Conservation (phyloP, 2,797 vertebrate genomes). For the Cyprinella venusta region DNA sequence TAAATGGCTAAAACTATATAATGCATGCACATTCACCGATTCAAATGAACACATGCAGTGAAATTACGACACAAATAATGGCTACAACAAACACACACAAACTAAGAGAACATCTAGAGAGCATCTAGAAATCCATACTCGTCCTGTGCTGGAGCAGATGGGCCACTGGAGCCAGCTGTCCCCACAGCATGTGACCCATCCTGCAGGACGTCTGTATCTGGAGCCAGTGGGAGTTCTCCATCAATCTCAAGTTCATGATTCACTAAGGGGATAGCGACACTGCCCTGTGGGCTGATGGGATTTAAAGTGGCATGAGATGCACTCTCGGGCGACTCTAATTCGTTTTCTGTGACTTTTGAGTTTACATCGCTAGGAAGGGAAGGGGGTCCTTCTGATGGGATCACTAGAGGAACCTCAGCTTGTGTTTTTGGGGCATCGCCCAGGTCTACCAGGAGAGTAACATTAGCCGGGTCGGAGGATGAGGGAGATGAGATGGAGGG, state of each 20-base stretch:
- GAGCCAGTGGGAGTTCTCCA: conserved; percentile 89
- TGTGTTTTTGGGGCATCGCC: conserved; percentile 73
- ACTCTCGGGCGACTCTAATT: conserved; percentile 69
- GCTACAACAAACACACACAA: conserved; percentile 17
- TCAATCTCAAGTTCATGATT: conserved; percentile 92
- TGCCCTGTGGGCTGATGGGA: conserved; percentile 82
- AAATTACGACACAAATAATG: conserved; percentile 8
- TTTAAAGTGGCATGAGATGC: conserved; percentile 70
- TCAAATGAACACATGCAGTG: conserved; percentile 17
- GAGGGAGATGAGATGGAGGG: conserved; percentile 66
- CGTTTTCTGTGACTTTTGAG: conserved; percentile 68
- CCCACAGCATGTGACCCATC: conserved; percentile 93
- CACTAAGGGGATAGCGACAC: conserved; percentile 78
- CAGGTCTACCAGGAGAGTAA: conserved; percentile 84
- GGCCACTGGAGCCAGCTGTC: conserved; percentile 80
- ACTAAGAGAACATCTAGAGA: conserved; percentile 72
- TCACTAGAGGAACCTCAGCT: conserved; percentile 22
- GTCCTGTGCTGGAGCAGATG: conserved; percentile 88
- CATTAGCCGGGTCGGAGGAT: conserved; percentile 69
- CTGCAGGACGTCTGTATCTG: conserved; percentile 90
- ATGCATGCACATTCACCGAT: background rate
- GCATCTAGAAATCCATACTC: conserved; percentile 94
- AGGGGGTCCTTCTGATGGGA: conserved; percentile 48
- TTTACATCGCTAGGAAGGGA: conserved; percentile 68
- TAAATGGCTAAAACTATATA: background rate